Base-by-base conservation (phyloP, 1,140 invertebrate genomes). In the Octopus bimaculoides region DNA sequence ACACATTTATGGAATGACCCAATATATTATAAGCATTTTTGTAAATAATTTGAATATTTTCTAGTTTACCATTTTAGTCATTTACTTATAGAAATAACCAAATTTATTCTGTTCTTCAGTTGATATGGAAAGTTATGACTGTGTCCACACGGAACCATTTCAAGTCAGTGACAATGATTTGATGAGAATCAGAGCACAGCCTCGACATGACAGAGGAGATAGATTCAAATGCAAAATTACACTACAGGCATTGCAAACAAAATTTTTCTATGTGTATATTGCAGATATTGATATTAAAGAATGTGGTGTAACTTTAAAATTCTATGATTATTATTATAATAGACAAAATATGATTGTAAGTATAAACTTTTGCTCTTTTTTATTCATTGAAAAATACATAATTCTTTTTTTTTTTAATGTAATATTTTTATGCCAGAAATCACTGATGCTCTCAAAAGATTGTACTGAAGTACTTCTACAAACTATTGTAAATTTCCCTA, bases 101-200 rank as follows among this genome's bases (percentile, higher is more conserved):
- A 41, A 41, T 41, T 61, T 61, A 17, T 12, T 71, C 26, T 71
- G 17, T 20, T 71, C 26, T 71, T 9, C 66, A 71, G 66, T 71
- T 71, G 66, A 71, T 20, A 12, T 71, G 66, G 66, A 71, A 20
- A 71, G 66, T 71, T 71, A 71, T 71, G 66, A 71, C 26, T 71
- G 66, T 71, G 14, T 14, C 7, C 66, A 10, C 5, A 6, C 6
- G 6, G 66, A 71, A 71, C 14, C 66, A 10, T 71, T 14, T 71
- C 26, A n/a, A n/a, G 14, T 71, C 26, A n/a, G 17, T 9, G 66
- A 71, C 26, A 14, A 9, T 71, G 66, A 71, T 6, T 17, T 71
- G 6, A 20, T 71, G 14, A 71, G 66, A n/a, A 6, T 71, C 26
- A 71, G 17, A 5, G 66, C 66, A 14, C 17, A 20, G 26, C 66